Percentiles rank a stretch among this genome's conserved stretches.
Evolutionary conservation across 1,140 invertebrate species (phyloP).

Genomic region (Papilio machaon): DNA sequence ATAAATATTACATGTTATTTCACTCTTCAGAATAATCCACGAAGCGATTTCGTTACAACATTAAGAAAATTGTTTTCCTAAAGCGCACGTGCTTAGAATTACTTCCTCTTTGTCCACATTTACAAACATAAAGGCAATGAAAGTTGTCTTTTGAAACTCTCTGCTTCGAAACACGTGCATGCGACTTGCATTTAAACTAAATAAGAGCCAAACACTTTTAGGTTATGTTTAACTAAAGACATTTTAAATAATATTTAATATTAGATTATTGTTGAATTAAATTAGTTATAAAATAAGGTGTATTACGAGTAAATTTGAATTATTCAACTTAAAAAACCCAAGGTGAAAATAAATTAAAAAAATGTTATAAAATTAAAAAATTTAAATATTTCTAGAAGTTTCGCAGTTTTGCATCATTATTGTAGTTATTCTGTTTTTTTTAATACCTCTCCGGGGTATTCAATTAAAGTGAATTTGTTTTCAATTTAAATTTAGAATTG

Average conservation of each 20-base stretch:
- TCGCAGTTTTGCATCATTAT: too few relatives aligned
- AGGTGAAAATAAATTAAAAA: too few relatives aligned
- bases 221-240: not conserved
- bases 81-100: not conserved
- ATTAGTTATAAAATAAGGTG: too few relatives aligned
- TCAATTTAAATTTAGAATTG: too few relatives aligned
- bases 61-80: not conserved
- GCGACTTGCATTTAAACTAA: conserved; percentile 6
- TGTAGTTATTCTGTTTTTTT: too few relatives aligned
- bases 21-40: not conserved
- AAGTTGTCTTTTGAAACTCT: conserved; percentile 6
- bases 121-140: conserved; percentile 8
- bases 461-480: too few relatives aligned
- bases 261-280: too few relatives aligned
- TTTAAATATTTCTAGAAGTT: too few relatives aligned
- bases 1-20: not conserved
- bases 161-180: not conserved
- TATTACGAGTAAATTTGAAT: not conserved
- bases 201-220: not conserved
- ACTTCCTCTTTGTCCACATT: not conserved
- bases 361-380: too few relatives aligned
- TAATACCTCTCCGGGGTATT: too few relatives aligned
- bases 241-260: too few relatives aligned
- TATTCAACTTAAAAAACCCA: not conserved
- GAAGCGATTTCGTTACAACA: not conserved